These are phyloP conservation scores for Dyspetes luteomarginatus DNA, from an alignment of 2,888 invertebrate species.

Conservation along the genomic window DNA sequence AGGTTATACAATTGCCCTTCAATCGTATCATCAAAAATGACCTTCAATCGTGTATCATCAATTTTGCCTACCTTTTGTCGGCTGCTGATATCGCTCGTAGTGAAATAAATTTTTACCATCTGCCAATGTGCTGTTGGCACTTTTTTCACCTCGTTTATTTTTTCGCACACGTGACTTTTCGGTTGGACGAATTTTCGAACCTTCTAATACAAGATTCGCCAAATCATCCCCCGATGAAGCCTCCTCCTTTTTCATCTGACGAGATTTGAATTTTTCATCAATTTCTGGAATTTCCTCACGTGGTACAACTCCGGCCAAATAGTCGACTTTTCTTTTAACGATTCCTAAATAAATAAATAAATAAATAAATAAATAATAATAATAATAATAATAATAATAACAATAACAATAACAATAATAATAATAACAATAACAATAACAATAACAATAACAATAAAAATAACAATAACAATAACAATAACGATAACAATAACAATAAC, in stretches of 20 bases:
- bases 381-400: no score
- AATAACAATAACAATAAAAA: no score
- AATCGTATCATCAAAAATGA: no score
- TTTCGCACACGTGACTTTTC: slow-evolving; percentile 1
- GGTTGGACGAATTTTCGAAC: slow-evolving; percentile 33
- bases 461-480: no score
- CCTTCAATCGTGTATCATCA: no score
- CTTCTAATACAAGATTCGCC: slow-evolving; percentile 50
- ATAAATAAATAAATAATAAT: slow-evolving; percentile 43
- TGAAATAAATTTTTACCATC: slow-evolving; percentile 54
- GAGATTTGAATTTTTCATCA: slow-evolving; percentile 34
- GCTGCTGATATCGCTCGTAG: slow-evolving; percentile 62
- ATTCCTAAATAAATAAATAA: slow-evolving; percentile 61
- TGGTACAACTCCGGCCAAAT: slow-evolving; percentile 67
- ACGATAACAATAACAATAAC: no score
- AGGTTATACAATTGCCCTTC: no score
- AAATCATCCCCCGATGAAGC: slow-evolving; percentile 2
- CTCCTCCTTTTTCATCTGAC: background rate
- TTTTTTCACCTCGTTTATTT: slow-evolving; percentile 34
- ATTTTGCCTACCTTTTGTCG: slow-evolving; percentile 69
- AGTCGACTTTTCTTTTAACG: slow-evolving; percentile 67
- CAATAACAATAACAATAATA: no score
- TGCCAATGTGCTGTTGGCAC: slow-evolving; percentile 36
- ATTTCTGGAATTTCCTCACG: slow-evolving; percentile 56
- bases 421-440: no score